Evolutionary conservation across 2,113 vertebrate genomes (phyloP), one percentile per base, ranked within the genome.

Genomic region (Alexandromys fortis): DNA sequence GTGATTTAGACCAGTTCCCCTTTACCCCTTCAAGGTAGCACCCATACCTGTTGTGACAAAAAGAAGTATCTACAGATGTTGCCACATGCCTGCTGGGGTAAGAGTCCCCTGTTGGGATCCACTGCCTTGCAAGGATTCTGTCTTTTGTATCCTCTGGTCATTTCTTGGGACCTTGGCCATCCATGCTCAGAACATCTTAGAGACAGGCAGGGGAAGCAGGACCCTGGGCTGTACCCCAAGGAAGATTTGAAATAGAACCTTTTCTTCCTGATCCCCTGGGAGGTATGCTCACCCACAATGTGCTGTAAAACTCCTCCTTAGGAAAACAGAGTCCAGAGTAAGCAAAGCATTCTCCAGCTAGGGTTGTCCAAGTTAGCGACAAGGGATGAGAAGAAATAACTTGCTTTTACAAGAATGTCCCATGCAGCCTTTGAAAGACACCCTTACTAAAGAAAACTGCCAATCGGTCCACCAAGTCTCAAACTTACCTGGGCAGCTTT

Each of bases 211-310:
- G 35, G 28, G 55, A 22, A 47, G 21, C 17, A 5, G 33, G 11
- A 17, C 1, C 12, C 52, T 28, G 0, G 47, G n/a, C 11, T 17
- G 5, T 16, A 3, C 0, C 5, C 5, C 1, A 0, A 35, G 13
- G 49, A 38, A 70, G 30, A 83, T 38, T 26, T 58, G 63, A 90
- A 45, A 65, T 24, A 17, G 42, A 65, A 63, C 8, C 7, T 30
- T 65, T 5, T 47, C 58, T 7, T 77, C n/a, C 17, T 28, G 67
- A 22, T 8, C 26, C 38, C 0, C 0, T 30, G 21, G 4, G 30
- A 52, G 79, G n/a, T 72, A 68, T 42, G 19, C 21, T 55, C 22
- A 42, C 26, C 11, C 72, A 42, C 33, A 73, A 33, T 19, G 19
- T 10, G 3, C 47, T 70, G 65, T 67, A 28, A 79, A 89, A 63